A percentile compares a stretch with the other conserved stretches of the same genome.
phyloP scores from a whole-genome alignment of 2,888 invertebrate species.

The Rhingia campestris region DNA sequence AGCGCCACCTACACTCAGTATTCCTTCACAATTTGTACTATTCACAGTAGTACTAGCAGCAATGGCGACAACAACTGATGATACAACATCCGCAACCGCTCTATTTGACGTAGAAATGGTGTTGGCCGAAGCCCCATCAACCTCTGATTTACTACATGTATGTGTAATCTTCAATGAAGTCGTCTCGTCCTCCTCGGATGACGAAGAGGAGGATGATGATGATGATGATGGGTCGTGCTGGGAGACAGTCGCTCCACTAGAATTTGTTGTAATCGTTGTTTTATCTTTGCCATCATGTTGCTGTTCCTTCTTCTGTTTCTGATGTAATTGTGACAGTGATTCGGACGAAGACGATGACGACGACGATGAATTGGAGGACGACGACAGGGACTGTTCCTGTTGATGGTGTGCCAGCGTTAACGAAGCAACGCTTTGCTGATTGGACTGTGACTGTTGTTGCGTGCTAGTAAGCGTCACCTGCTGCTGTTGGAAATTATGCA shows the following conservation, averaged over 20 bases:
- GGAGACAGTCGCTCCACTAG: conserved; percentile 50
- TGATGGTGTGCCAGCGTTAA: conserved; percentile 73
- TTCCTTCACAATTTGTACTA: conserved; percentile 71
- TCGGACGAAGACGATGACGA: conserved; percentile 75
- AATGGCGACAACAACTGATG: conserved; percentile 76
- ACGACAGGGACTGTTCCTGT: conserved; percentile 80
- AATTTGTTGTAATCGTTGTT: conserved; percentile 67
- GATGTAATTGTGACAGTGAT: conserved; percentile 67
- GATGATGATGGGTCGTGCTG: conserved; percentile 73
- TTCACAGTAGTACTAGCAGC: conserved; percentile 76
- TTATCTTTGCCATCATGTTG: conserved; percentile 56
- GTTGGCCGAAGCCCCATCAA: conserved; percentile 59
- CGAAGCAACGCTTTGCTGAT: conserved; percentile 76
- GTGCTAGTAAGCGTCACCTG: conserved; percentile 80
- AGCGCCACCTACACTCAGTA: conserved; percentile 48
- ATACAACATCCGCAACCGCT: conserved; percentile 76
- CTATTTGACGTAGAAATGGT: conserved; percentile 55
- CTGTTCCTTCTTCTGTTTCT: conserved; percentile 54
- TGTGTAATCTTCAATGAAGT: conserved; percentile 50
- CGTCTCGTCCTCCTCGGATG: conserved; percentile 73
- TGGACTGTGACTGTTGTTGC: conserved; percentile 75
- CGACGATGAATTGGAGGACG: conserved; percentile 68
- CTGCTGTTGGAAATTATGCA: conserved; percentile 81
- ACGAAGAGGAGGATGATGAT: conserved; percentile 77
- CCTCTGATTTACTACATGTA: conserved; percentile 59